Evolutionary conservation across 1,140 invertebrate genomes (phyloP), one percentile per base, ranked within the genome.

Genomic region (Lucilia cuprina): DNA sequence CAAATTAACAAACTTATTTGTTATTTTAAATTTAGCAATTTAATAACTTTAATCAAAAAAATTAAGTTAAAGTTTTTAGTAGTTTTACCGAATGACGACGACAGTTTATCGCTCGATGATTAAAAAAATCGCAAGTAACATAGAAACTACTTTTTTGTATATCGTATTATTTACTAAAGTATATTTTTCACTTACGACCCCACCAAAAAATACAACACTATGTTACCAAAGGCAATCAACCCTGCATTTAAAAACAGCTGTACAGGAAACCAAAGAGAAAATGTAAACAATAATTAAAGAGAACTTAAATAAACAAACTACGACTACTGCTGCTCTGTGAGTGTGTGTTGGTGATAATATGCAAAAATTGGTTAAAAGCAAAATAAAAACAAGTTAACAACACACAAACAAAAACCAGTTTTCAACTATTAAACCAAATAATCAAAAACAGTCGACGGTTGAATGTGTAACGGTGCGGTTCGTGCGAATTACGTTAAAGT

Each of bases 381-480:
- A 80, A 49, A 80, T 49, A 21, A 80, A 80, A 80, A 80, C 77
- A 80, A 80, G 77, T 80, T 80, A 80, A 80, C 77, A 80, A n/a
- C 77, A 80, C 77, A 49, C 65, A 21, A 70, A 49, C 65, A 21
- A 70, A 80, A 78, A 80, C 77, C 77, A 80, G 77, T 80, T 80
- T 80, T 80, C 17, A 80, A 80, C 41, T 25, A 49, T 80, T 80
- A 30, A 80, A 80, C 19, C n/a, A 70, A 70, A 70, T 70, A 80
- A 49, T 80, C 77, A 80, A 80, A 78, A 78, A 70, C 82, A 83
- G 82, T 83, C 82, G 82, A 83, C 35, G 82, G 34, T 83, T 83
- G 82, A 60, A 83, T 83, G 47, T 74, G 82, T 35, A 83, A 74
- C 82, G 82, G 82, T 74, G 55, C 82, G 82, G 82, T 83, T 80